Evolutionary conservation across 2,888 invertebrate species (phyloP), one percentile per base, ranked within the genome.

Genomic region (Barypeithes pellucidus): DNA sequence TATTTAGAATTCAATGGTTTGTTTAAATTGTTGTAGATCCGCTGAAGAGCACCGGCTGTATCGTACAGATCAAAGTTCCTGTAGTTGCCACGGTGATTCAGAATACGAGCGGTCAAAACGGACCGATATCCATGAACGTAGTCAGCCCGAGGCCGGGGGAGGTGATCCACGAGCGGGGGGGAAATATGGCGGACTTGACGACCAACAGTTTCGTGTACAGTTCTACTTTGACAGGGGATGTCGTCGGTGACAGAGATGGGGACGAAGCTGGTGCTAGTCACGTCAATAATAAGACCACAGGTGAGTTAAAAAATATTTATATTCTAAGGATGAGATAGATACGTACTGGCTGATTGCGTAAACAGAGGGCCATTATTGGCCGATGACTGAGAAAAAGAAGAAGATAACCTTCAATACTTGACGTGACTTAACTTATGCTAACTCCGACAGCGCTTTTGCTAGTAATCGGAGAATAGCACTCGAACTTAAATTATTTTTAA

Each of bases 11-110:
- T n/a, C n/a, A n/a, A n/a, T n/a, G n/a, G n/a, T n/a, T n/a, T n/a
- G 12, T 20, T n/a, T 1, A 45, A 22, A 43, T 29, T 8, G 8
- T 9, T 24, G n/a, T 33, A 24, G 43, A 20, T 3, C 20, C 57
- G 1, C 22, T 20, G 1, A 71, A 72, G 45, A 43, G 68, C 3
- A 62, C 75, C 22, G 84, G 85, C 3, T 83, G 82, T 63, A 84
- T 84, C 2, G 85, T 86, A 0, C 85, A 85, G 76, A 85, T 87
- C 47, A 84, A 84, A 70, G 84, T 87, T 66, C 86, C 87, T 0
- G 86, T 87, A 14, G 87, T 87, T 9, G 87, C 87, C 0, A 86
- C 85, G 0, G 85, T 87, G 0, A 82, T 86, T 29, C 86, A 87
- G 73, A 83, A 85, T 65, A 82, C 81, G 63, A 82, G 80, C 4